Evolutionary conservation across 2,113 vertebrate genomes (phyloP), one percentile per base, ranked within the genome.

Genomic region (Lipophrys pholis): DNA sequence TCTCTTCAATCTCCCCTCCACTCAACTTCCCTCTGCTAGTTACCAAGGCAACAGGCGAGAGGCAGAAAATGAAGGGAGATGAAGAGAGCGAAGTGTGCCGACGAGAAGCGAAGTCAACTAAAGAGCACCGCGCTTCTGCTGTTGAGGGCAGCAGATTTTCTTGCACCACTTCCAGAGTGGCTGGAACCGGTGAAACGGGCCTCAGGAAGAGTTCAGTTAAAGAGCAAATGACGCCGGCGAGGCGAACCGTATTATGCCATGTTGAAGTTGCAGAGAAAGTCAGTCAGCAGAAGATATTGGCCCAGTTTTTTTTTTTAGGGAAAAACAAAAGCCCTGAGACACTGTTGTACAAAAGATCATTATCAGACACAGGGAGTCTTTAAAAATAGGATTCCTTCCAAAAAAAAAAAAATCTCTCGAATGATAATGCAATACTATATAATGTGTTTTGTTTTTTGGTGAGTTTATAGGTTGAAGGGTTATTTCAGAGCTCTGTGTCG

Each of bases 1-100:
- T 56, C 65, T 17, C 76, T 76, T 84, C 78, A 70, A 59, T 83
- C 82, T 72, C 75, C 84, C 76, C 81, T 80, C 59, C 71, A 69
- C 79, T 86, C 80, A 87, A 76, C 78, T 82, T 84, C 88, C 78
- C 81, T 90, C 81, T 66, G 83, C 85, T 87, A 84, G 93, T 94
- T 93, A 87, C 93, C 92, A 94, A 46, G 91, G 92, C 89, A 94
- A 93, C 93, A 93, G 87, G 86, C 87, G 43, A 86, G 82, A 81
- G 86, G 91, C 83, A 91, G 89, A 90, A 87, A 83, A 83, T 2
- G 55, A 69, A 70, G 61, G 60, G 73, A 79, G 68, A 43, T 61
- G 66, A 83, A 52, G 69, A 43, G 82, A 57, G 67, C 67, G 63
- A 87, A 81, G 69, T 78, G 85, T 78, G 82, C 52, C 10, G 52